Evolutionary conservation across 2,113 vertebrate genomes (phyloP).

Genomic region (Okapia johnstoni): DNA sequence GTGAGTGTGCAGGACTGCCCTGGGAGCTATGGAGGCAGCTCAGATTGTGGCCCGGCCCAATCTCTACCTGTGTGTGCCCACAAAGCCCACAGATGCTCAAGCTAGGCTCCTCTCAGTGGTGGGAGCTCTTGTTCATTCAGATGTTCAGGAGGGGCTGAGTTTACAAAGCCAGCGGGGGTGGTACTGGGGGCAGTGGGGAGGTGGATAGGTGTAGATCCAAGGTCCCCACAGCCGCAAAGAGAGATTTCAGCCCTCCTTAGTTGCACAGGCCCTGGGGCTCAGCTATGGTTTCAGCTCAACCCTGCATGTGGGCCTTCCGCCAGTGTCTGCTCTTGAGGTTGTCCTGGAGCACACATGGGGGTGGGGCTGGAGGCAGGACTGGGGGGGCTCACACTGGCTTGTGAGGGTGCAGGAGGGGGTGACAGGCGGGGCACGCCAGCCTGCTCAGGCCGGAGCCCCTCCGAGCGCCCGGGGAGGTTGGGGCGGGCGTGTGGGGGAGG

Average conservation of each 20-base stretch:
- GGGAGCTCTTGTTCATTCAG: neutral
- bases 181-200: neutral
- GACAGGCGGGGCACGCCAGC: neutral
- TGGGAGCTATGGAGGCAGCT: neutral
- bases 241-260: neutral
- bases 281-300: neutral
- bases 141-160: neutral
- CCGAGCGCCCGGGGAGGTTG: accelerated
- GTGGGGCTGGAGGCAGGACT: accelerated
- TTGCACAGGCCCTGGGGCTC: neutral
- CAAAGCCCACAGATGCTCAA: neutral
- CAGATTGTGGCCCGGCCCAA: neutral
- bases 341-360: neutral
- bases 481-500: accelerated
- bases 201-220: neutral
- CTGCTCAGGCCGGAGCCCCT: neutral
- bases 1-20: neutral
- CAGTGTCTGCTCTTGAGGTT: neutral
- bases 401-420: neutral
- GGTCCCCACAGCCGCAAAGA: no score
- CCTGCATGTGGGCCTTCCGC: neutral
- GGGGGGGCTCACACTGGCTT: neutral
- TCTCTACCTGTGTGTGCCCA: neutral
- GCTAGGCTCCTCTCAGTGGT: neutral
- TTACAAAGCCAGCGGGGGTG: neutral